phyloP scores from a whole-genome alignment of 2,113 vertebrate genomes.

The Hydrochoerus hydrochaeris region DNA sequence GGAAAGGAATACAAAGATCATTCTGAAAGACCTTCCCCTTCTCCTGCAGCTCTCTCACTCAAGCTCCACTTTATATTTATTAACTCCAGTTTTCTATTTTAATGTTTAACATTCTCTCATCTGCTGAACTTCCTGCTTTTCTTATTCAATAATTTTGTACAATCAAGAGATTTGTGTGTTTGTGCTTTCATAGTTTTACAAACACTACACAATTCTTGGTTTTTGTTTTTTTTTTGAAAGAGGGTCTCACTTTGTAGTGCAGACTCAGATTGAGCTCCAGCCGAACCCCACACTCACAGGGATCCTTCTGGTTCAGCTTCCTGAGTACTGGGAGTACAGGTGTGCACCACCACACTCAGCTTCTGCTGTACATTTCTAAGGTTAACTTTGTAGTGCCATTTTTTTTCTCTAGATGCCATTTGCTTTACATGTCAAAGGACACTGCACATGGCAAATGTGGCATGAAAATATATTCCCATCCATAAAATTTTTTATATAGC shows the following conservation, averaged over 20 bases:
- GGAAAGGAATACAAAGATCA: neutral
- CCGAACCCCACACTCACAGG: neutral
- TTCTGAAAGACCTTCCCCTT: neutral
- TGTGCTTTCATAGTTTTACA: slow-evolving; percentile 1
- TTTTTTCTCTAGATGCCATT: neutral
- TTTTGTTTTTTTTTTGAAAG: neutral
- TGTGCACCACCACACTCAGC: neutral
- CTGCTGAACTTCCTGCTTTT: neutral
- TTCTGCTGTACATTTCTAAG: neutral
- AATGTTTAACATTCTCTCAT: neutral
- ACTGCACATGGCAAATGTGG: neutral
- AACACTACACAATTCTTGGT: neutral
- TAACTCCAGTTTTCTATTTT: neutral
- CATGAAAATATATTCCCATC: neutral
- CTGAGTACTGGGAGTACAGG: neutral
- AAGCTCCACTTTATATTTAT: neutral
- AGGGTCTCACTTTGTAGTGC: neutral
- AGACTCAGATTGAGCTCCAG: neutral
- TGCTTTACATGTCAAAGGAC: neutral
- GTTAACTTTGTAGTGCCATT: neutral
- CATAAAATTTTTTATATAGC: neutral
- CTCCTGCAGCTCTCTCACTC: neutral
- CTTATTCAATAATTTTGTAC: neutral
- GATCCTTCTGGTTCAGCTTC: neutral
- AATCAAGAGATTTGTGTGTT: neutral